A percentile compares a stretch with the other conserved stretches of the same genome.
These are phyloP conservation scores for Pampus argenteus DNA, from an alignment of 2,797 vertebrate genomes.

Conservation along the genomic window DNA sequence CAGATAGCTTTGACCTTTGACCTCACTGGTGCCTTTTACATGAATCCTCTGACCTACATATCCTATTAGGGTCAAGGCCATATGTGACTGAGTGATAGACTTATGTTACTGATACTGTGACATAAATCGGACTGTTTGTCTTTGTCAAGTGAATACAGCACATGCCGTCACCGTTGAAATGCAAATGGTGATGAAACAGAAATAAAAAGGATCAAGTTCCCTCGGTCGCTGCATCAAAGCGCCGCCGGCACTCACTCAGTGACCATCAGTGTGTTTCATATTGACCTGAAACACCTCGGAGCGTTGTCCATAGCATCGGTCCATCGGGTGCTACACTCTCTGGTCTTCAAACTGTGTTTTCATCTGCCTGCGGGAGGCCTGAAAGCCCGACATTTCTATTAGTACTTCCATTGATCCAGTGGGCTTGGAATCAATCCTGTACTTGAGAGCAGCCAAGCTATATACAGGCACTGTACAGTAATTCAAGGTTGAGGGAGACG, in stretches of 20 bases:
- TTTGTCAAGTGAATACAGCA: constrained; percentile 5
- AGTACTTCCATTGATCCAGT: constrained; percentile 34
- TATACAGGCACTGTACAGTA: neutral
- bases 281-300: constrained; percentile 32
- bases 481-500: constrained; percentile 4
- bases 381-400: constrained; percentile 13
- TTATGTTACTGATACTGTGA: neutral
- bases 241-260: neutral
- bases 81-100: constrained; percentile 7
- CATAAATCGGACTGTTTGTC: constrained; percentile 3
- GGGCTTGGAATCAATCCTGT: constrained; percentile 28
- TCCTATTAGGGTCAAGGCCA: constrained; percentile 38
- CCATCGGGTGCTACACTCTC: neutral
- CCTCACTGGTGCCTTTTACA: constrained; percentile 19
- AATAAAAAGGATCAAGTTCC: neutral
- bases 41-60: constrained; percentile 24
- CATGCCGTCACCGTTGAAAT: neutral
- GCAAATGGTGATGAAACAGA: neutral
- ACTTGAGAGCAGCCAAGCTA: constrained; percentile 28
- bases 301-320: neutral
- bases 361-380: constrained; percentile 10
- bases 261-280: constrained; percentile 7
- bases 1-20: constrained; percentile 43
- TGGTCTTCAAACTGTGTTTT: constrained; percentile 5
- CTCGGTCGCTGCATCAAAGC: neutral